Base-by-base conservation (phyloP, 35 echinoderm and acorn worm species). In the Lytechinus pictus region DNA sequence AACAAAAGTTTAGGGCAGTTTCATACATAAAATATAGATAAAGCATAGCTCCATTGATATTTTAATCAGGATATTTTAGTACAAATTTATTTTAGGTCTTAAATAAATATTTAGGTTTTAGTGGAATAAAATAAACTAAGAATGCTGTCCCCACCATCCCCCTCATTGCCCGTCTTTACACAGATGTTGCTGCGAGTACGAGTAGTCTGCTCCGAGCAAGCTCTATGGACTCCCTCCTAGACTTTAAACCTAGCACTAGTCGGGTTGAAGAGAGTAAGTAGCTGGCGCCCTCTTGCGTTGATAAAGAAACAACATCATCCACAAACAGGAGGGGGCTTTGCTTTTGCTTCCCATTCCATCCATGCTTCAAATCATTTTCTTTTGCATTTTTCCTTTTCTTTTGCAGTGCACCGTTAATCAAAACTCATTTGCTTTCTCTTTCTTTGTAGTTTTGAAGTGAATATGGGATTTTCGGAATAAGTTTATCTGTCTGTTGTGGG, bases 111-210 rank as follows among this genome's bases (percentile, higher is more conserved):
- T n/a, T 2, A 44, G 0, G 33, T 44, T 44, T 19, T 24, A 10
- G 9, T 8, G 13, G 13, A 58, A 58, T 9, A 58, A n/a, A 79
- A 79, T 19, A 79, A n/a, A 79, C 66, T 8, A 10, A 90, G 29
- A 3, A 7, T 54, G 52, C 88, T 33, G 28, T 53, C 88, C 88
- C 10, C 27, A 90, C 88, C 6, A 90, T 33, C 6, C 29, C 88
- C 52, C 27, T 13, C 92, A 53, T 57, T 28, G 28, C 54, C 91
- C 91, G 9, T 57, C 27, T 57, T 79, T 89, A 89, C 11, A n/a
- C 89, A 98, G 97, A 98, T 94, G 96, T 98, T 8, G 97, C 96
- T 3, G 96, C 96, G 53, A 98, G 97, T 89, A 98, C 97, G 16
- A 92, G 96, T 9, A 98, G 97, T 66, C 86, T 98, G 29, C 86